Conservation (phyloP, 2,113 vertebrate species). For the Tachycineta bicolor region DNA sequence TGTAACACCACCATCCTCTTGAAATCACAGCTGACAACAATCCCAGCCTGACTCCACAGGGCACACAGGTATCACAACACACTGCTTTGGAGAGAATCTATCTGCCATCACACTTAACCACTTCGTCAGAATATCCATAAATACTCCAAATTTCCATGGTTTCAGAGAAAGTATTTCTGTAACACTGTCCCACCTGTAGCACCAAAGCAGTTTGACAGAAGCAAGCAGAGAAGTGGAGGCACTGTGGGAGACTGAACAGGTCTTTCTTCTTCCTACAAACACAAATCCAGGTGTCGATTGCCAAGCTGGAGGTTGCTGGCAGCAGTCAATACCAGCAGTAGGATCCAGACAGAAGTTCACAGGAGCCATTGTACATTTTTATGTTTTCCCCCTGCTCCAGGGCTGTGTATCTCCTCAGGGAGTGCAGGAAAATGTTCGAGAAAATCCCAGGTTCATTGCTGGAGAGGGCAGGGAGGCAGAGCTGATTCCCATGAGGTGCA, state of each 20-base stretch:
- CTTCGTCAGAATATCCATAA: not conserved
- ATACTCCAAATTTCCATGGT: fast-evolving
- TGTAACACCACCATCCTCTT: not conserved
- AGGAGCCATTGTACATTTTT: not conserved
- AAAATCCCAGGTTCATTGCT: not conserved
- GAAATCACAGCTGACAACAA: not conserved
- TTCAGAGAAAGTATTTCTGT: not conserved
- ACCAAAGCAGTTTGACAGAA: not conserved
- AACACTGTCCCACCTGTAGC: not conserved
- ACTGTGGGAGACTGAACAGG: not conserved
- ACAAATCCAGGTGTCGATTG: not conserved
- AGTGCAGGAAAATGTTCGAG: fast-evolving
- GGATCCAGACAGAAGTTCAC: not conserved
- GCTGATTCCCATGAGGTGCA: not conserved
- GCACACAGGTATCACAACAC: not conserved
- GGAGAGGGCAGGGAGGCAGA: not conserved
- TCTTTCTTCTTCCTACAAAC: not conserved
- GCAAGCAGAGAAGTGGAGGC: not conserved
- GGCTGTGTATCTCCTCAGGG: fast-evolving
- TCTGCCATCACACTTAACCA: not conserved
- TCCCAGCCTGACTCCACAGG: not conserved
- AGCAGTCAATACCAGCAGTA: not conserved
- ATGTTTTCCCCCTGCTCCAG: not conserved
- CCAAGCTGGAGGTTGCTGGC: not conserved
- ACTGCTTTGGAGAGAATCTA: fast-evolving